Conservation (phyloP, 2,113 vertebrate genomes). For the Pelodiscus sinensis region DNA sequence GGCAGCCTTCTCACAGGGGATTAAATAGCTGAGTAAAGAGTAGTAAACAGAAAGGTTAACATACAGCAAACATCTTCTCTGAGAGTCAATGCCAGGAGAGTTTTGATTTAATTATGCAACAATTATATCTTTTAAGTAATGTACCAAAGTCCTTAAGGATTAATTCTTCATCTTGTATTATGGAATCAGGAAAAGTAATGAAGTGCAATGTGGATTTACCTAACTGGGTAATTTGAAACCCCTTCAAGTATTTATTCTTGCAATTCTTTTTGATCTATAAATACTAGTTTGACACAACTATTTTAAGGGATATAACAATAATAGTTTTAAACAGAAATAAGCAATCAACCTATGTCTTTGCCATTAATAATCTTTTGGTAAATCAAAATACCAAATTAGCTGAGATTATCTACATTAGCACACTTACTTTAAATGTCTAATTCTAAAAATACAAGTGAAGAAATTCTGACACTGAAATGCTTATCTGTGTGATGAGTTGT, state of each 20-base stretch:
- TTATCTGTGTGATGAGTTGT: background rate
- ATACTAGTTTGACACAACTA: background rate
- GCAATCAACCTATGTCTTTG: background rate
- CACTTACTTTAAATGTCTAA: background rate
- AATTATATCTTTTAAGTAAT: background rate
- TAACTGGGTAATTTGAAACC: background rate
- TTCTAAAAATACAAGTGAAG: background rate
- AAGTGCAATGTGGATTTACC: background rate
- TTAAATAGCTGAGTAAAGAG: slow-evolving; percentile 3
- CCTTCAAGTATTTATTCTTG: background rate
- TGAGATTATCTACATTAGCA: background rate
- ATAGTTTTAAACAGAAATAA: background rate
- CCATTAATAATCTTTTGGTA: background rate
- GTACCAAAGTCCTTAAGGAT: background rate
- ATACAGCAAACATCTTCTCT: background rate
- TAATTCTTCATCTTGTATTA: background rate
- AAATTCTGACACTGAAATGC: background rate
- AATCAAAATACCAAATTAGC: background rate
- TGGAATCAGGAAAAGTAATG: background rate
- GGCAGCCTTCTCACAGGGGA: background rate
- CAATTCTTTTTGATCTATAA: background rate
- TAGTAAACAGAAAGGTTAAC: background rate
- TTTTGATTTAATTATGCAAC: background rate
- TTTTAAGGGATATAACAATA: background rate
- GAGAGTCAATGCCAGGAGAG: background rate